Evolutionary conservation across 2,113 vertebrate species (phyloP).

Genomic region (Syngnathus typhle): DNA sequence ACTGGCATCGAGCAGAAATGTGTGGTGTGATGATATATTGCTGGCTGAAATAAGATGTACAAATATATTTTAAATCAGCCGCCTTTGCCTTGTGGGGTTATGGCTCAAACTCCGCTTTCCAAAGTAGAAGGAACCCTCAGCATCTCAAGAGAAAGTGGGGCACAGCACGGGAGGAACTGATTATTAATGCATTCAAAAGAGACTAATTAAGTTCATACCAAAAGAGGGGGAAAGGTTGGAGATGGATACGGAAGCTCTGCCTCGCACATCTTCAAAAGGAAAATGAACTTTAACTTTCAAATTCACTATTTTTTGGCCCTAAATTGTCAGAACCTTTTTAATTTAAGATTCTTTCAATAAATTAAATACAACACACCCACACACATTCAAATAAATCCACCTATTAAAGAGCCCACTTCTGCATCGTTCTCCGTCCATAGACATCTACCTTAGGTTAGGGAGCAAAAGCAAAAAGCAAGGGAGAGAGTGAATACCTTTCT

Average conservation of each 20-base stretch:
- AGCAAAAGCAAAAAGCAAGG: constrained; percentile 7
- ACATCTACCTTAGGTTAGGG: constrained; percentile 14
- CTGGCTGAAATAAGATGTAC: constrained; percentile 49
- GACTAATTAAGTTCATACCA: constrained; percentile 43
- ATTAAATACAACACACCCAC: too few species aligned
- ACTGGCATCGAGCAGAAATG: constrained; percentile 43
- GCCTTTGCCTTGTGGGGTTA: constrained; percentile 28
- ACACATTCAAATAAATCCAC: constrained; percentile 7
- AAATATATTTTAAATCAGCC: constrained; percentile 50
- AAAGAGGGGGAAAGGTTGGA: constrained; percentile 14
- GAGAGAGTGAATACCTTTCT: constrained; percentile 79
- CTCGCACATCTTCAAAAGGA: constrained; percentile 31
- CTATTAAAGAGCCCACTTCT: constrained; percentile 63
- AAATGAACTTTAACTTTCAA: constrained; percentile 30
- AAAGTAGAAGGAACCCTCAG: constrained; percentile 33
- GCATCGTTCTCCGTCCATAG: constrained; percentile 74
- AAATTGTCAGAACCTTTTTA: constrained; percentile 13
- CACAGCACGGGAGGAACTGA: constrained; percentile 43
- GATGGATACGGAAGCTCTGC: constrained; percentile 24
- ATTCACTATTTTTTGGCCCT: constrained; percentile 18
- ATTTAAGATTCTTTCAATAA: neutral
- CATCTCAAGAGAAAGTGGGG: constrained; percentile 49
- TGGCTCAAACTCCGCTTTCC: constrained; percentile 15
- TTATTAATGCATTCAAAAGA: constrained; percentile 37
- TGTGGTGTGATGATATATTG: constrained; percentile 43